These are phyloP conservation scores for Chiroxiphia lanceolata DNA, from an alignment of 2,797 vertebrate species.

Conservation along the genomic window DNA sequence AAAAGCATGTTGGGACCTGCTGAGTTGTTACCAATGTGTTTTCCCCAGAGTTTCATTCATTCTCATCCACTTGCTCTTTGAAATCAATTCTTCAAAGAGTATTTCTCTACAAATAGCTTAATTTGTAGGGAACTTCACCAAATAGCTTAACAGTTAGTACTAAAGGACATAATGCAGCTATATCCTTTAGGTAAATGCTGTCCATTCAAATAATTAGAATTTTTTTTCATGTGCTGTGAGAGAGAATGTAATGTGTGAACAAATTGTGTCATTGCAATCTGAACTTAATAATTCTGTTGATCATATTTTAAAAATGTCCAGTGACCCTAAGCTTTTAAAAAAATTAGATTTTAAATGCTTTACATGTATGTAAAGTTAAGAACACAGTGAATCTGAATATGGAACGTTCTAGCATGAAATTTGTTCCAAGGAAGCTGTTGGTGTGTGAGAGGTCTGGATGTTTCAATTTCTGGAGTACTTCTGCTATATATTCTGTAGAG, in stretches of 20 bases:
- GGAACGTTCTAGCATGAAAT: not conserved
- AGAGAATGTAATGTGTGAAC: not conserved
- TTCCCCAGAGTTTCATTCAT: not conserved
- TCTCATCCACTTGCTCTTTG: not conserved
- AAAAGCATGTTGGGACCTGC: not conserved
- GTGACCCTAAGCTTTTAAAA: accelerated
- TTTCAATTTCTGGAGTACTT: not conserved
- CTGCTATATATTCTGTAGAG: not conserved
- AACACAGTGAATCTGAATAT: not conserved
- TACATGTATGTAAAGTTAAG: not conserved
- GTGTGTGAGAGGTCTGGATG: no score
- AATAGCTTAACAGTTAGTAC: not conserved
- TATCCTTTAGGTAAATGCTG: not conserved
- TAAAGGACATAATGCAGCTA: not conserved
- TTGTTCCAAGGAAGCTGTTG: not conserved
- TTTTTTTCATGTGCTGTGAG: not conserved
- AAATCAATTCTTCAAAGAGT: not conserved
- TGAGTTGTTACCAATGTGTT: not conserved
- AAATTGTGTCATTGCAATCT: not conserved
- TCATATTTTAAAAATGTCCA: not conserved
- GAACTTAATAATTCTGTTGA: not conserved
- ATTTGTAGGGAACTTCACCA: not conserved
- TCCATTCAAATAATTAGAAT: not conserved
- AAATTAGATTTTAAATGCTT: not conserved
- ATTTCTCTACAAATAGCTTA: not conserved